These are phyloP conservation scores for Drosophila tristis DNA, from an alignment of 1,140 invertebrate species.

Conservation along the genomic window DNA sequence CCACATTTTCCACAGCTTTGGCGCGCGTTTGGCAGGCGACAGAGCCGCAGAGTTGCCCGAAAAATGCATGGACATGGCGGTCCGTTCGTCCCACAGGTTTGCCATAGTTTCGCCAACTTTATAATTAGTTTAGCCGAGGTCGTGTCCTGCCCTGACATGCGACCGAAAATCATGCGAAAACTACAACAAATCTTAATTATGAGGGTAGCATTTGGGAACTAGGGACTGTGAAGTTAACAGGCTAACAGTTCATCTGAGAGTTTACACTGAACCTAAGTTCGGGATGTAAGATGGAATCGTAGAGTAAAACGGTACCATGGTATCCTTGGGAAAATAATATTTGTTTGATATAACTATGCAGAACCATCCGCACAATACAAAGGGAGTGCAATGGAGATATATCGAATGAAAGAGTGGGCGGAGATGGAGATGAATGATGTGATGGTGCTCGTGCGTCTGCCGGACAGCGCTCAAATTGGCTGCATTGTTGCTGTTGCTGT, in stretches of 20 bases:
- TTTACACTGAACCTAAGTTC: no score
- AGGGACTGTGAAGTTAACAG: no score
- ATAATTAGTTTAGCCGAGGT: slow-evolving; percentile 68
- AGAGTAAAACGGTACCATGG: no score
- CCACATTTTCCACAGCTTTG: slow-evolving; percentile 68
- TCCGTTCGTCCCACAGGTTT: slow-evolving; percentile 53
- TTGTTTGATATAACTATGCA: no score
- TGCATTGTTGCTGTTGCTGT: slow-evolving; percentile 44
- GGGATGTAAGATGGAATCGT: no score
- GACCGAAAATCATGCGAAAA: background rate
- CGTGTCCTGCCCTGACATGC: slow-evolving; percentile 43
- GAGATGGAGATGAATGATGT: slow-evolving; percentile 9
- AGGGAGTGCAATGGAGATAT: slow-evolving; percentile 3
- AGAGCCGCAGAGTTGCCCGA: slow-evolving; percentile 29
- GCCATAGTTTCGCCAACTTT: slow-evolving; percentile 49
- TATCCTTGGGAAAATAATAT: no score
- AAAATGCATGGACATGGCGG: slow-evolving; percentile 59
- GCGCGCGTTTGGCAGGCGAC: slow-evolving; percentile 38
- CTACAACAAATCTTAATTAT: slow-evolving; percentile 6
- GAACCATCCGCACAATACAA: background rate
- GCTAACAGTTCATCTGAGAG: no score
- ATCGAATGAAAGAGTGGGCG: no score
- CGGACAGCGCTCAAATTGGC: slow-evolving; percentile 47
- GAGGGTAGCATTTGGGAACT: background rate
- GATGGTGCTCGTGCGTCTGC: slow-evolving; percentile 30